Evolutionary conservation across 2,888 invertebrate genomes (phyloP).

Genomic region (Andrena trimmerana): DNA sequence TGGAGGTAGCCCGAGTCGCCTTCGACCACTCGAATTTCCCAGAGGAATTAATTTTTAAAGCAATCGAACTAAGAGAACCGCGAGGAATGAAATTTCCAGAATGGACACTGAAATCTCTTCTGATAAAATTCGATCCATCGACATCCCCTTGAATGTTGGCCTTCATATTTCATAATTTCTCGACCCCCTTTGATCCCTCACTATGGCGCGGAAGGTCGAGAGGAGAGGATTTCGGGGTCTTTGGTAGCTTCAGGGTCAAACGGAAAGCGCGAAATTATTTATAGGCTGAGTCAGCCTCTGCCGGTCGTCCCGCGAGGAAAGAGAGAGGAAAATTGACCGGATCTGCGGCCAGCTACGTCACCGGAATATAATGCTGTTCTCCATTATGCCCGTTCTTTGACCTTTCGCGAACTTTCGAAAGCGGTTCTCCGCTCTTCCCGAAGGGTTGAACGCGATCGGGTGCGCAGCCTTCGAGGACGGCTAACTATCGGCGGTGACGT

Average conservation of each 20-base stretch:
- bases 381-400: constrained; percentile 50
- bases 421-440: constrained; percentile 30
- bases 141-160: not conserved
- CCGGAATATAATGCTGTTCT: constrained; percentile 48
- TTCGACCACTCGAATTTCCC: too few relatives aligned
- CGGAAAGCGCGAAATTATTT: constrained; percentile 38
- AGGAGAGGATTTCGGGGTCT: not conserved
- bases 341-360: constrained; percentile 46
- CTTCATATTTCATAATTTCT: not conserved
- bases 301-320: constrained; percentile 17
- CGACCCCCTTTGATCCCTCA: not conserved
- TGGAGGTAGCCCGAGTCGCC: too few relatives aligned
- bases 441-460: not conserved
- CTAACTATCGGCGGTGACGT: not conserved
- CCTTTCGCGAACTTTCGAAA: constrained; percentile 48
- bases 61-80: too few relatives aligned
- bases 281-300: constrained; percentile 32
- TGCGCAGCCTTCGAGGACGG: not conserved
- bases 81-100: too few relatives aligned
- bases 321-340: constrained; percentile 54
- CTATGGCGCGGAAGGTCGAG: not conserved
- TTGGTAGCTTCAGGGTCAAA: not conserved
- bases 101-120: not conserved
- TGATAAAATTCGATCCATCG: not conserved
- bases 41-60: too few relatives aligned